Conservation (phyloP, 2,797 vertebrate genomes). For the Lithobates sylvaticus region DNA sequence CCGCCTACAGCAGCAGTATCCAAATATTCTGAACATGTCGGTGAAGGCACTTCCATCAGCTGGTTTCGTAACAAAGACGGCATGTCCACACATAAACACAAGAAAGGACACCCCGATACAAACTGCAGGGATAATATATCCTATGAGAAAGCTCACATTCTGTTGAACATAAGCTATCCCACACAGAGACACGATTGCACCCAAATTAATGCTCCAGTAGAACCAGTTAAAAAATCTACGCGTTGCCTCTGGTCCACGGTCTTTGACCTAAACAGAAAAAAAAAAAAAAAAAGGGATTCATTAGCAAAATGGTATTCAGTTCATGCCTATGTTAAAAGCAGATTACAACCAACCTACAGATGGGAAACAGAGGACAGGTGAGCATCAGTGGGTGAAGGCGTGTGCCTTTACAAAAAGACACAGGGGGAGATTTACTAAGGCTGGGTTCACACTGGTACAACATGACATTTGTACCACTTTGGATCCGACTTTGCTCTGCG, state of each 20-base stretch:
- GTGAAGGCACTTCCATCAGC: constrained; percentile 96
- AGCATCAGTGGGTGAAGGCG: too few relatives aligned
- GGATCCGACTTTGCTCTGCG: too few relatives aligned
- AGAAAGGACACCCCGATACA: constrained; percentile 92
- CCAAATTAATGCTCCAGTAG: constrained; percentile 98
- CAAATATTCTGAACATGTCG: constrained; percentile 88
- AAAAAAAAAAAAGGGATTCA: too few relatives aligned
- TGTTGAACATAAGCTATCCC: constrained; percentile 95
- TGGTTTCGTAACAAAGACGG: constrained; percentile 91
- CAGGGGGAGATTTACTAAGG: too few relatives aligned
- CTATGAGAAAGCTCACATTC: constrained; percentile 85
- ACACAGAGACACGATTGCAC: constrained; percentile 92
- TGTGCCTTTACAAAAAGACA: too few relatives aligned
- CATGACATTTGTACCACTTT: too few relatives aligned
- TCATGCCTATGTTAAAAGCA: background rate
- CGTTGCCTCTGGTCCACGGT: constrained; percentile 92
- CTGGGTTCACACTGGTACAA: too few relatives aligned
- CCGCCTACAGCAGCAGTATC: constrained; percentile 81
- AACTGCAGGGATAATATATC: constrained; percentile 88
- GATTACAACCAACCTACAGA: too few relatives aligned
- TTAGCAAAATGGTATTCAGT: too few relatives aligned
- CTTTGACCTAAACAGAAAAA: constrained; percentile 83
- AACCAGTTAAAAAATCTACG: constrained; percentile 99
- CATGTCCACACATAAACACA: constrained; percentile 87
- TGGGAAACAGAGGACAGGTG: too few relatives aligned